Evolutionary conservation across 2,888 invertebrate species (phyloP), one percentile per base, ranked within the genome.

Genomic region (Tillus elongatus): DNA sequence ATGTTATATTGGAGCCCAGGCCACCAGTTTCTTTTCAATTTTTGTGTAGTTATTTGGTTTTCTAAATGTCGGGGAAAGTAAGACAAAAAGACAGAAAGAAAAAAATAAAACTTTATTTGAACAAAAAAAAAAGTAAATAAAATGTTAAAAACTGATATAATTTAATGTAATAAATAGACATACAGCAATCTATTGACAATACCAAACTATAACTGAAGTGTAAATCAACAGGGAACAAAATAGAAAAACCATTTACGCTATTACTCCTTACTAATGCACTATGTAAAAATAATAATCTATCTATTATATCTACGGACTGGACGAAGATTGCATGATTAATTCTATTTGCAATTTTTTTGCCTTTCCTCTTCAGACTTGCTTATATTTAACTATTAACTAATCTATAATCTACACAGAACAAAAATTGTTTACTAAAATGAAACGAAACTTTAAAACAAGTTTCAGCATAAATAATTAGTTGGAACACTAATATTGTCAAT

Each of bases 271-370:
- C n/a, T n/a, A n/a, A n/a, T 19, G n/a, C 6, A 19, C 24, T 8
- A 19, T 19, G 24, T 19, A 19, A 19, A 19, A 19, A 19, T 19
- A 19, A 19, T 19, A n/a, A 19, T 8, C 24, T 8, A 8, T 19
- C n/a, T 19, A 8, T 19, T 19, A 19, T 19, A n/a, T 19, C 6
- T 19, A 8, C n/a, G n/a, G 6, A 19, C n/a, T 19, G 24, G 24
- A 19, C 24, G 24, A 19, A 19, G 6, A 19, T 19, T 19, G 24
- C 24, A 19, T 19, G n/a, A n/a, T n/a, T n/a, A n/a, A 19, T 19
- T 19, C 24, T 19, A 19, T 19, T 19, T 19, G 24, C 24, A 19
- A 19, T 19, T 19, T 19, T 19, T n/a, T n/a, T n/a, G n/a, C n/a
- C n/a, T n/a, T n/a, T n/a, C n/a, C n/a, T n/a, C n/a, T n/a, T n/a